A percentile compares a stretch with the other conserved stretches of the same genome.
Evolutionary conservation across 2,888 invertebrate species (phyloP).

Genomic region (Drosophila fungiperda): DNA sequence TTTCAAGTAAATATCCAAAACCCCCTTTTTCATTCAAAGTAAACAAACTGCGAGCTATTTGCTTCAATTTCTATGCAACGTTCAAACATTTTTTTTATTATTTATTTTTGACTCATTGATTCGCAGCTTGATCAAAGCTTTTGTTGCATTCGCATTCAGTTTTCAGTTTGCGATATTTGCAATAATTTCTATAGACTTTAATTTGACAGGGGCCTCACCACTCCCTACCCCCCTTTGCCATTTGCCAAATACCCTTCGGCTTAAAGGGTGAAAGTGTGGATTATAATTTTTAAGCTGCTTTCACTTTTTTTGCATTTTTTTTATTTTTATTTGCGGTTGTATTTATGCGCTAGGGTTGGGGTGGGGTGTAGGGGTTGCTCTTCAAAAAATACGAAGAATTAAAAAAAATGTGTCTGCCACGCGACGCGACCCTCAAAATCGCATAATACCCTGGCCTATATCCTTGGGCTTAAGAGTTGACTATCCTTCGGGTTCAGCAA

Average conservation of each 20-base stretch:
- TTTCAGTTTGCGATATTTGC: conserved; percentile 48
- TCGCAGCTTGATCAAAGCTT: conserved; percentile 57
- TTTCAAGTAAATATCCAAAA: background rate
- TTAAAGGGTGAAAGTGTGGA: conserved; percentile 78
- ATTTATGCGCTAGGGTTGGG: conserved; percentile 41
- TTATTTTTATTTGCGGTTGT: conserved; percentile 71
- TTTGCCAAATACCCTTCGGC: conserved; percentile 39
- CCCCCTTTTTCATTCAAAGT: conserved; percentile 17
- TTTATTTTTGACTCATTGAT: conserved; percentile 66
- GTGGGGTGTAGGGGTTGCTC: conserved; percentile 48
- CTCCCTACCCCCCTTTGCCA: conserved; percentile 6
- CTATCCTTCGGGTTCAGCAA: conserved; percentile 37
- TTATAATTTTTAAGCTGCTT: conserved; percentile 79
- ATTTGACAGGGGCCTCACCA: conserved; percentile 19
- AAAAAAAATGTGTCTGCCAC: conserved; percentile 66
- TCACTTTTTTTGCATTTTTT: conserved; percentile 58
- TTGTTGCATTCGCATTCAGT: conserved; percentile 50
- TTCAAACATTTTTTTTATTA: background rate
- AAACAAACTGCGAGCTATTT: conserved; percentile 37
- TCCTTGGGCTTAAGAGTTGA: conserved; percentile 42
- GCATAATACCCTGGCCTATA: conserved; percentile 51
- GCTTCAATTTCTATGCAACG: conserved; percentile 21
- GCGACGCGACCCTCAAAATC: conserved; percentile 67
- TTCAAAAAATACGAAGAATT: conserved; percentile 23
- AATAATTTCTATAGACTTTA: conserved; percentile 22